Percentiles rank a stretch among this genome's conserved stretches.
These are phyloP conservation scores for Ophioderma brevispina DNA, from an alignment of 35 echinoderm and acorn worm genomes.

Conservation along the genomic window DNA sequence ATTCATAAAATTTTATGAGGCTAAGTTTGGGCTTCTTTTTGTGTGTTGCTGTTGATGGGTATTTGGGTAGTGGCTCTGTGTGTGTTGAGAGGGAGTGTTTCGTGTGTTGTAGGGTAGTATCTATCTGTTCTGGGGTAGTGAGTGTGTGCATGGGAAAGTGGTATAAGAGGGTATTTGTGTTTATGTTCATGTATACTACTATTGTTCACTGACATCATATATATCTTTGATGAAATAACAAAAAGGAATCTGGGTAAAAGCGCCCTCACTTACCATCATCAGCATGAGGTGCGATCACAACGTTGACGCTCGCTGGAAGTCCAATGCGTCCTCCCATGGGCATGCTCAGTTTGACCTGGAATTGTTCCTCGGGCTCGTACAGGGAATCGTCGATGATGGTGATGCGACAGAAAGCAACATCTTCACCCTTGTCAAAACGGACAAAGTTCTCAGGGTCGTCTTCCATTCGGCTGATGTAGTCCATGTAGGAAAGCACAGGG, in stretches of 20 bases:
- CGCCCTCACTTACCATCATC: slow-evolving; percentile 86
- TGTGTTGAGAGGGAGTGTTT: too few species aligned
- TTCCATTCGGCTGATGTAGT: slow-evolving; percentile 96
- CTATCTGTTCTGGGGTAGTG: too few species aligned
- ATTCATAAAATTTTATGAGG: too few species aligned
- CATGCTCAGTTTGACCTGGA: slow-evolving; percentile 96
- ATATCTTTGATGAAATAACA: too few species aligned
- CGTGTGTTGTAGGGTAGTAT: too few species aligned
- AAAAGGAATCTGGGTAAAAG: not conserved
- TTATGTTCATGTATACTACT: too few species aligned
- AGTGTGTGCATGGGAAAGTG: too few species aligned
- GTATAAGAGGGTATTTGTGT: too few species aligned
- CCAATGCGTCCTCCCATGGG: slow-evolving; percentile 95
- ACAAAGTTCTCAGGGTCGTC: slow-evolving; percentile 93
- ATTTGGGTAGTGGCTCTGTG: too few species aligned
- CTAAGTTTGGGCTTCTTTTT: too few species aligned
- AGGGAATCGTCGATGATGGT: slow-evolving; percentile 98
- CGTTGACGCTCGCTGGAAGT: slow-evolving; percentile 43
- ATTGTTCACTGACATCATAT: too few species aligned
- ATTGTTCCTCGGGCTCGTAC: slow-evolving; percentile 90
- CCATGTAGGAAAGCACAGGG: slow-evolving; percentile 88
- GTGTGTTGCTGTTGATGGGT: too few species aligned
- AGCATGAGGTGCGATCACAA: slow-evolving; percentile 74
- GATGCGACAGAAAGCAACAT: slow-evolving; percentile 84
- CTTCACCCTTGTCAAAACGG: slow-evolving; percentile 93